Evolutionary conservation across 1,140 invertebrate genomes (phyloP), one percentile per base, ranked within the genome.

Genomic region (Diprion similis): DNA sequence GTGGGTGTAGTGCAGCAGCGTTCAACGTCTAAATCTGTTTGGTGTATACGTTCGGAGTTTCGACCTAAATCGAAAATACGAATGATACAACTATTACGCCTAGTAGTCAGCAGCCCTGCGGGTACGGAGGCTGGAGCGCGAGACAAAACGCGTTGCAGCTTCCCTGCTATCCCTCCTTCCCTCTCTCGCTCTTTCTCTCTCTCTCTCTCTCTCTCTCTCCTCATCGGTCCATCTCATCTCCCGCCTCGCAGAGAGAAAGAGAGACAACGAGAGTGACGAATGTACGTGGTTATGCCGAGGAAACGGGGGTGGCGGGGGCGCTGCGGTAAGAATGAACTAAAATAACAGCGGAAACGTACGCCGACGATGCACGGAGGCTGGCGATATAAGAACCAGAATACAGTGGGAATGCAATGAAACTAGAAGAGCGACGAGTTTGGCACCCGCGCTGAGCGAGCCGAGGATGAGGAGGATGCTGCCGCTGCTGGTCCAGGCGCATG

Each of bases 291-390:
- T 64, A 64, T 64, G 17, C 13, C 13, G 1, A 64, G 13, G 17
- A 64, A 64, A 64, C 17, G 17, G 13, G 59, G 59, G 3, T 4
- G 59, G 17, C 13, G 59, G 59, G 1, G 17, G 46, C 45, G 24
- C 65, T 66, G 70, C 71, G 71, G 24, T 37, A 37, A 37, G 24
- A 37, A 37, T 37, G 24, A 37, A 37, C 24, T 37, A 75, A 77
- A 79, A 78, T 74, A 78, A 71, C 76, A 51, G 66, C 77, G 66
- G 74, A 79, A 77, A 71, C 70, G 59, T 64, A 46, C 67, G n/a
- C 17, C 46, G 8, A 19, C 37, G 71, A 3, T 46, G 59, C 48
- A 24, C n/a, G 59, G 47, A 66, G 47, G 46, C 64, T 46, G 71
- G 71, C 71, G 13, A 64, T 15, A 15, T 18, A 17, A 17, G 13